Base-by-base conservation (phyloP, 2,888 invertebrate genomes). In the Athrips mouffetella region DNA sequence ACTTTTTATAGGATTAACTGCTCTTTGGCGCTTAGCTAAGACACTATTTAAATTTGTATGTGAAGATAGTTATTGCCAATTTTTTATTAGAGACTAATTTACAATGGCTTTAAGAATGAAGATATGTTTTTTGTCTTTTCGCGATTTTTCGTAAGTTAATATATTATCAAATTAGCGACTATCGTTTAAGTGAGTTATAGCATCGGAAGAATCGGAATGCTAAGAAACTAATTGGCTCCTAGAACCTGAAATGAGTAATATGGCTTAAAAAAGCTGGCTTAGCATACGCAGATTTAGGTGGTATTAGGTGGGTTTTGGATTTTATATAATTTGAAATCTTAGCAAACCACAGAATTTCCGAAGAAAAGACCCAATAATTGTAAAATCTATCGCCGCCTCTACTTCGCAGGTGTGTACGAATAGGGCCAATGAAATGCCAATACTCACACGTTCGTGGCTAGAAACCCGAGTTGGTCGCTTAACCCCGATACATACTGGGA, bases 401-500 rank as follows among this genome's bases (percentile, higher is more conserved):
- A 11, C 30, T 6, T n/a, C 5, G 33, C 16, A 33, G 33, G 6
- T 8, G 16, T 11, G 13, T 7, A 16, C 18, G 13, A 21, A 21
- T 10, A 6, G 1, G 30, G 13, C 18, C 18, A 16, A 29, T 29
- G 27, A 27, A 42, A 29, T 30, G 29, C 15, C 16, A 42, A 30
- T 29, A 18, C 2, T 3, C 18, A 29, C 42, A 29, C 30, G 11
- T 13, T 20, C 30, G 31, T 18, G 47, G 29, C 20, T 21, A 45
- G 49, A 45, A 49, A 49, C 37, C 15, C 23, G 21, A 37, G 33
- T 21, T 47, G 47, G 31, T 47, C 47, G 59, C 61, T 61, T 65
- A 70, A 61, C 67, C 67, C 64, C 58, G 63, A 69, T 70, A 59
- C 57, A 35, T 45, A 10, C 37, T 45, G 50, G 50, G 44, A 50